Percentiles rank a stretch among this genome's conserved stretches.
phyloP scores from a whole-genome alignment of 2,113 vertebrate species.

The Onychostruthus taczanowskii region DNA sequence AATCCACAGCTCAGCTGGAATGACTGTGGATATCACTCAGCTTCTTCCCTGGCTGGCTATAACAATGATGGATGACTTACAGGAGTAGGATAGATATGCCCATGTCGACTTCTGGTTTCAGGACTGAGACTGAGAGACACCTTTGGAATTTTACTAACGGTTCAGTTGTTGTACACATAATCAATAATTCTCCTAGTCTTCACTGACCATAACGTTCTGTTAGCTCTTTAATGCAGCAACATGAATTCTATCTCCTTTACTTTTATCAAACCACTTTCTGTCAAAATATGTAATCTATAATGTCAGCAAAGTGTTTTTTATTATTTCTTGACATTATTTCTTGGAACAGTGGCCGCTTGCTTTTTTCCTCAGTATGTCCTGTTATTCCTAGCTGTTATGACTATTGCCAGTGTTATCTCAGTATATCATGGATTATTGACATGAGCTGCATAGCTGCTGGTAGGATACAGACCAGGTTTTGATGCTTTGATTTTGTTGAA shows the following conservation, averaged over 20 bases:
- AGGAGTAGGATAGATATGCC: not conserved
- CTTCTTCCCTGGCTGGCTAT: not conserved
- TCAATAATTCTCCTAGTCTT: not conserved
- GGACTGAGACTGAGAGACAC: not conserved
- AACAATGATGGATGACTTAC: not conserved
- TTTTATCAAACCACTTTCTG: not conserved
- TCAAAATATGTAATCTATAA: not conserved
- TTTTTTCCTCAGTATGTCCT: not conserved
- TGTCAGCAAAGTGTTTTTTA: not conserved
- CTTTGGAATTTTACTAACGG: not conserved
- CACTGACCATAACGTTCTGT: not conserved
- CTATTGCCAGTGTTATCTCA: not conserved
- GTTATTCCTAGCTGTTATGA: not conserved
- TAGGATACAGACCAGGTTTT: not conserved
- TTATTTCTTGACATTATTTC: not conserved
- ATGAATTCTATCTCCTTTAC: not conserved
- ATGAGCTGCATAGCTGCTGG: not conserved
- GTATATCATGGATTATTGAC: not conserved
- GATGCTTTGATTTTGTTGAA: not conserved
- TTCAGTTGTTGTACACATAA: not conserved
- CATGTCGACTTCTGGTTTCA: not conserved
- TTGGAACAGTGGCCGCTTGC: not conserved
- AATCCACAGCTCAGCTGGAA: not conserved
- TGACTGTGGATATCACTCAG: not conserved
- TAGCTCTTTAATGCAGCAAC: not conserved